Evolutionary conservation across 1,140 invertebrate genomes (phyloP).

Genomic region (Leptestheria dahalacensis): DNA sequence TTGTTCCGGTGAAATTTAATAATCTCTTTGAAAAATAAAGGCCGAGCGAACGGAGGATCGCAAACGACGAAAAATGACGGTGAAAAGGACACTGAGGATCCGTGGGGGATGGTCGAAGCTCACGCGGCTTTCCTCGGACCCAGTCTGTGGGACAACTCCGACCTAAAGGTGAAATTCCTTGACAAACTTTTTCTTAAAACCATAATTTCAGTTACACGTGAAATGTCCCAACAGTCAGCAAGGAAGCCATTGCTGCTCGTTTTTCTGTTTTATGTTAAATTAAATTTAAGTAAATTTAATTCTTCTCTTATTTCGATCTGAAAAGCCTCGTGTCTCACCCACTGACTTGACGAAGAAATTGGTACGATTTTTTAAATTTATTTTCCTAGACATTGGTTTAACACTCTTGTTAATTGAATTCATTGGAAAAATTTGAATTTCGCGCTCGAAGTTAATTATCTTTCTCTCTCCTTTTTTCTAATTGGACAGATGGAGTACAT

Average conservation of each 20-base stretch:
- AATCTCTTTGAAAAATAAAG: neutral
- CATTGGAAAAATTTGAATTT: no score
- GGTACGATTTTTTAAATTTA: slow-evolving; percentile 5
- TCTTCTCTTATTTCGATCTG: neutral
- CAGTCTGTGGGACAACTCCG: slow-evolving; percentile 85
- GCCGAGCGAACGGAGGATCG: neutral
- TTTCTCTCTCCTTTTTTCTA: no score
- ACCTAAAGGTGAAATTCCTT: slow-evolving; percentile 62
- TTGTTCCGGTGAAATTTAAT: no score
- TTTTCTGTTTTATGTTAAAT: slow-evolving; percentile 1
- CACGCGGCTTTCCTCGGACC: slow-evolving; percentile 85
- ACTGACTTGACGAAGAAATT: neutral
- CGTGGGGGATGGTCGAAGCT: slow-evolving; percentile 68
- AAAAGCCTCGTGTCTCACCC: neutral
- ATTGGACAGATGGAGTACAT: slow-evolving; percentile 54
- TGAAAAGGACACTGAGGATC: slow-evolving; percentile 49
- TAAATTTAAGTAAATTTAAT: slow-evolving; percentile 5
- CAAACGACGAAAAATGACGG: neutral
- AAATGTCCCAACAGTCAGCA: no score
- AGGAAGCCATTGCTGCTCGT: no score
- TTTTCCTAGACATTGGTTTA: neutral
- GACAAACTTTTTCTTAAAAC: neutral
- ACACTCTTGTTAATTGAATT: no score
- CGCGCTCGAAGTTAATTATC: no score
- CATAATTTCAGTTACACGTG: neutral